Base-by-base conservation (phyloP, 2,113 vertebrate species). In the Chionis minor region DNA sequence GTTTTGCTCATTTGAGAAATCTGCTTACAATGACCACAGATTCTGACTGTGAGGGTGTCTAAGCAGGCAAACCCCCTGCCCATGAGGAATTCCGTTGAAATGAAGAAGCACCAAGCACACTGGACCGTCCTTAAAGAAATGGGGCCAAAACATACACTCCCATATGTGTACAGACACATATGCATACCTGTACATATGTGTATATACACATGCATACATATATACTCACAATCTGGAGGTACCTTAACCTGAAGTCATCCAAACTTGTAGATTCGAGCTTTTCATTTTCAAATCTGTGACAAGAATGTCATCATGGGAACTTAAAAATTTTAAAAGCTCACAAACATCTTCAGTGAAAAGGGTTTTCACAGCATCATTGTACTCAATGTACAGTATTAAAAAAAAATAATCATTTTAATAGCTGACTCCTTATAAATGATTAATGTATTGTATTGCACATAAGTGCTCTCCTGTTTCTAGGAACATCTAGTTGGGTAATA, bases 401-500 rank as follows among this genome's bases (percentile, higher is more conserved):
- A 81, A 55, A 88, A 61, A 12, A 69, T 56, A 12, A 69, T 56
- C 4, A 86, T 42, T 85, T 91, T 87, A 95, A 92, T 91, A 91
- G 82, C 66, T 58, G 88, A 70, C 27, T 95, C 73, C 63, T 92
- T 96, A 82, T 92, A 95, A 91, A 88, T 97, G 14, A 95, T 92
- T 96, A 87, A 98, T 78, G 55, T 42, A 90, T 63, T 95, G 44
- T 77, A 93, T 72, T 82, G 77, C 83, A 94, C 1, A 0, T 91
- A 90, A 97, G 92, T 96, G 86, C 91, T 97, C 67, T 94, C 70
- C 40, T 86, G 85, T 88, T 90, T 84, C 94, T 93, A 88, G 93
- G 93, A 97, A 96, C 63, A 95, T 79, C 86, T 77, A 70, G 59
- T 79, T 72, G 90, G 86, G 55, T 86, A 95, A 90, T 91, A 90